Evolutionary conservation across 2,113 vertebrate genomes (phyloP).

Genomic region (Silurus asotus): DNA sequence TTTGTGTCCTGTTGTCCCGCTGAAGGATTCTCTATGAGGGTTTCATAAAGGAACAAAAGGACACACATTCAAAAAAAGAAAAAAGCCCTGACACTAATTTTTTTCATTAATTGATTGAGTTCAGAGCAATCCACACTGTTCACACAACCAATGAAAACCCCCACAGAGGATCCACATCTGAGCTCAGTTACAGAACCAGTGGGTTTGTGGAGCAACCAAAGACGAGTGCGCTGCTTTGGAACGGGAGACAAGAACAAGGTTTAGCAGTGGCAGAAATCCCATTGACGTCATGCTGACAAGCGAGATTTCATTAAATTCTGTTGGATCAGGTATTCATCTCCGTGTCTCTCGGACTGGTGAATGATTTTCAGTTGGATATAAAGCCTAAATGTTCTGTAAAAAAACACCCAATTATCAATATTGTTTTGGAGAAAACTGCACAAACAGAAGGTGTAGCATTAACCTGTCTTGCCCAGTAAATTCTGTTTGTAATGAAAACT

Average conservation of each 20-base stretch:
- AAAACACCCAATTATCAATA: not conserved
- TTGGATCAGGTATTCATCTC: not conserved
- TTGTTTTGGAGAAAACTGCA: not conserved
- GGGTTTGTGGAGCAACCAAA: not conserved
- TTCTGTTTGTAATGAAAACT: not conserved
- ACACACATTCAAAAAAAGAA: not conserved
- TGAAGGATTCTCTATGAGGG: not conserved
- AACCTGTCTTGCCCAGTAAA: not conserved
- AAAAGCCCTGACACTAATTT: not conserved
- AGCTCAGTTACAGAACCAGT: not conserved
- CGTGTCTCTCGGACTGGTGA: not conserved
- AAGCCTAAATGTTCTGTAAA: not conserved
- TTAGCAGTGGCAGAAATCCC: not conserved
- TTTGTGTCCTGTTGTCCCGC: slow-evolving; percentile 1
- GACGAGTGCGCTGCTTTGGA: not conserved
- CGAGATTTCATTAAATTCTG: not conserved
- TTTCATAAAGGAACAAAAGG: slow-evolving; percentile 6
- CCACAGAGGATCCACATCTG: not conserved
- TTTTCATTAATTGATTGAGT: slow-evolving; percentile 1
- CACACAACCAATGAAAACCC: not conserved
- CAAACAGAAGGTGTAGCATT: not conserved
- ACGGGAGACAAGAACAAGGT: not conserved
- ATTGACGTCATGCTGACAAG: not conserved
- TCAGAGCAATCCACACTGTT: not conserved
- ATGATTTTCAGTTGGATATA: not conserved